These are phyloP conservation scores for Maccullochella peelii DNA, from an alignment of 2,113 vertebrate species.

Conservation along the genomic window DNA sequence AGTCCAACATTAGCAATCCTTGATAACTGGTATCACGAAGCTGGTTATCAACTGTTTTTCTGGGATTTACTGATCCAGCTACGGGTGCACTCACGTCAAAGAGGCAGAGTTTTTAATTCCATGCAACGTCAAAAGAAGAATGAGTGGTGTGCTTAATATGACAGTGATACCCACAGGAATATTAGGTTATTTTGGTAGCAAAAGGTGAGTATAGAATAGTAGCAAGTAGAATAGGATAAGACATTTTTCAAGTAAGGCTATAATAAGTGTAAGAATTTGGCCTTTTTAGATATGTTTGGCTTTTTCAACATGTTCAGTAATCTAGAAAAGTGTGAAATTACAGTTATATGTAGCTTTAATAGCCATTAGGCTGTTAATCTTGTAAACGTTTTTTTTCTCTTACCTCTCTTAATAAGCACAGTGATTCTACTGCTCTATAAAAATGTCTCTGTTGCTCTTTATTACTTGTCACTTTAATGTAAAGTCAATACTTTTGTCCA, in stretches of 20 bases:
- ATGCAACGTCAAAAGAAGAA: conserved; percentile 3
- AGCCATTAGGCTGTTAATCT: too few relatives aligned
- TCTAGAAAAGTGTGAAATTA: not conserved
- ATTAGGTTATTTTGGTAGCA: not conserved
- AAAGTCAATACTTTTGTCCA: not conserved
- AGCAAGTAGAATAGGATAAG: not conserved
- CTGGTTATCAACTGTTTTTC: not conserved
- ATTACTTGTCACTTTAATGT: not conserved
- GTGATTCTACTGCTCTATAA: not conserved
- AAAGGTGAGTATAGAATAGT: not conserved
- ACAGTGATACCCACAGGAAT: not conserved
- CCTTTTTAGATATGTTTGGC: not conserved
- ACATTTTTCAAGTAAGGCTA: not conserved
- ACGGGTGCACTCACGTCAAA: not conserved
- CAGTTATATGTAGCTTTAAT: not conserved
- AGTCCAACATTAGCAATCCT: not conserved
- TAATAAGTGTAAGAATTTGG: not conserved
- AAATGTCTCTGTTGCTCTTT: not conserved
- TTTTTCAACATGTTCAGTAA: not conserved
- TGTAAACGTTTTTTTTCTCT: too few relatives aligned
- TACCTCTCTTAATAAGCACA: not conserved
- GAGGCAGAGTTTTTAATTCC: not conserved
- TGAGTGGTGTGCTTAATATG: not conserved
- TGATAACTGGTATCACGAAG: not conserved
- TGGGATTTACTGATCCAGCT: not conserved